A percentile compares a stretch with the other conserved stretches of the same genome.
phyloP scores from a whole-genome alignment of 1,140 invertebrate genomes.

The Eciton burchellii region DNA sequence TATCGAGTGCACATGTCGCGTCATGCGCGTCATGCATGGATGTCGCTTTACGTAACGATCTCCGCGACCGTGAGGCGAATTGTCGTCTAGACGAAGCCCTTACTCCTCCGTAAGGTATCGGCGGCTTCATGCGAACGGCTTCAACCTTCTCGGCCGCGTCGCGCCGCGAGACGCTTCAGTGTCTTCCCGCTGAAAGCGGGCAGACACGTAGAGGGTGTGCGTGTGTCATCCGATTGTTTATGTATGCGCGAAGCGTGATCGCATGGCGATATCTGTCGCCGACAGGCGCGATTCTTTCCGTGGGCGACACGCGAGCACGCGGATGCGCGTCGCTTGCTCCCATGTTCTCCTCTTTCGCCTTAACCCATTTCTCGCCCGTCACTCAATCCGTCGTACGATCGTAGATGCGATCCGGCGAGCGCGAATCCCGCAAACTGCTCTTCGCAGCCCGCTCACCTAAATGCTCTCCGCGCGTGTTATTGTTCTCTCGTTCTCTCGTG shows the following conservation, averaged over 20 bases:
- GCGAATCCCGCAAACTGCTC: too few species aligned
- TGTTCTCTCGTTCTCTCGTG: too few species aligned
- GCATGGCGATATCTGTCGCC: constrained; percentile 36
- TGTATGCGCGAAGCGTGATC: constrained; percentile 42
- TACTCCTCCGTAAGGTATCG: constrained; percentile 22
- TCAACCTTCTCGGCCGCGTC: constrained; percentile 23
- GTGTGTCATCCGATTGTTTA: constrained; percentile 44
- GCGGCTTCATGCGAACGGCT: neutral
- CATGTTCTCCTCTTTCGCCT: neutral
- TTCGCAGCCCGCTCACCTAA: too few species aligned
- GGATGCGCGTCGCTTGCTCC: neutral
- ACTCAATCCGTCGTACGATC: too few species aligned
- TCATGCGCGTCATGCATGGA: constrained; percentile 20
- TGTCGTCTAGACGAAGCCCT: constrained; percentile 1
- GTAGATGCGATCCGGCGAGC: too few species aligned
- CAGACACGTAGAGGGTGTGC: constrained; percentile 22
- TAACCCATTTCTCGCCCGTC: constrained; percentile 8
- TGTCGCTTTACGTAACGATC: constrained; percentile 22
- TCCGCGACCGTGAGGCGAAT: constrained; percentile 2
- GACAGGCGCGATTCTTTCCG: constrained; percentile 29
- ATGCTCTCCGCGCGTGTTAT: too few species aligned
- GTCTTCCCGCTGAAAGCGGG: constrained; percentile 36
- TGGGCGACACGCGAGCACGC: neutral
- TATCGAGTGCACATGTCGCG: constrained; percentile 1
- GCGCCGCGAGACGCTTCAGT: constrained; percentile 16